Conservation (phyloP, 2,113 vertebrate genomes). For the Saccopteryx bilineata region DNA sequence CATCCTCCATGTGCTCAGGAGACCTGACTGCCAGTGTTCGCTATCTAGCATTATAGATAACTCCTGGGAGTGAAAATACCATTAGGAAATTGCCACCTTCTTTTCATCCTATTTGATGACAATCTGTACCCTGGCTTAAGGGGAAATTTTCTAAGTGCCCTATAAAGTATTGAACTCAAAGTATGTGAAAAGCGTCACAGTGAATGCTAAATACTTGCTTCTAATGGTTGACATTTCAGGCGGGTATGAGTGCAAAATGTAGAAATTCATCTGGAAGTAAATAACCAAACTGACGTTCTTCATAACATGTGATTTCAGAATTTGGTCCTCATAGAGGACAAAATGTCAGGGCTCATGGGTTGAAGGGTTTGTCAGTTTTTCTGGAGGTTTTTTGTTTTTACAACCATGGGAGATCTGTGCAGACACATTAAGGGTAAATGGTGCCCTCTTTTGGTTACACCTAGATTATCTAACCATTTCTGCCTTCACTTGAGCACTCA, state of each 20-base stretch:
- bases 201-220: background rate
- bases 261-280: background rate
- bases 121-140: slow-evolving; percentile 33
- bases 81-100: slow-evolving; percentile 30
- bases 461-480: slow-evolving; percentile 58
- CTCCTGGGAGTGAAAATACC: background rate
- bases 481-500: background rate
- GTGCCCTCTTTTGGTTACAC: slow-evolving; percentile 82
- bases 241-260: background rate
- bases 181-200: background rate
- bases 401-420: background rate
- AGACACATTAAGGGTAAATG: slow-evolving; percentile 56
- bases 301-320: background rate
- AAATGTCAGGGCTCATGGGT: background rate
- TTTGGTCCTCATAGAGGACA: background rate
- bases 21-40: background rate
- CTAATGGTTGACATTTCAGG: background rate
- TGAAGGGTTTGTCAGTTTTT: background rate
- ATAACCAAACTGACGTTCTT: background rate
- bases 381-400: background rate
- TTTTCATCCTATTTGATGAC: slow-evolving; percentile 35
- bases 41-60: background rate
- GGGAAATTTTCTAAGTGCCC: slow-evolving; percentile 37
- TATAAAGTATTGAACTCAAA: background rate
- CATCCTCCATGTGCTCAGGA: background rate